These are phyloP conservation scores for Aleiodes alternator DNA, from an alignment of 2,888 invertebrate species.

Conservation along the genomic window DNA sequence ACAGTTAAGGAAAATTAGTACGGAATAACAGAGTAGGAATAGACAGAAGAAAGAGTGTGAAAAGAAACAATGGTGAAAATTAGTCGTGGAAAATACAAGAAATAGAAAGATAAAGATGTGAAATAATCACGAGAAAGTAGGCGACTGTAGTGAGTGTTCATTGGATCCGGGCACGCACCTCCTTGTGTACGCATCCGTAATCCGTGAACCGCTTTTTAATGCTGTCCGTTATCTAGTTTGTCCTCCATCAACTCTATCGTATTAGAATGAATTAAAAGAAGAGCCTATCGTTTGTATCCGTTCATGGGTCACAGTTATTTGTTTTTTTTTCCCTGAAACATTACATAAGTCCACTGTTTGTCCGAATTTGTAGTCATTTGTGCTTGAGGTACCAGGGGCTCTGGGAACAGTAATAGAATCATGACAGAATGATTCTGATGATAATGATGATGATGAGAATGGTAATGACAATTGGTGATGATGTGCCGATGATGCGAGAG, in stretches of 20 bases:
- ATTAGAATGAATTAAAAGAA: conserved; percentile 18
- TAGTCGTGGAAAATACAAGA: neutral
- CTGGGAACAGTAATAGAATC: conserved; percentile 1
- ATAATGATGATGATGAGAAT: neutral
- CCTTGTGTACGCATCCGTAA: conserved; percentile 52
- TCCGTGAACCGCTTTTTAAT: conserved; percentile 50
- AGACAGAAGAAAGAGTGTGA: neutral
- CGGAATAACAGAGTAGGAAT: neutral
- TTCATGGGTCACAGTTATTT: neutral
- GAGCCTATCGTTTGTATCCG: neutral
- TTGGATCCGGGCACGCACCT: conserved; percentile 49
- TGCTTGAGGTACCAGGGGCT: conserved; percentile 33
- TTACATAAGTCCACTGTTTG: neutral
- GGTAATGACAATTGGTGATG: conserved; percentile 22
- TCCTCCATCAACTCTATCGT: conserved; percentile 17
- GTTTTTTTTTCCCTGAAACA: neutral
- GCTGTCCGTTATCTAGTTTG: conserved; percentile 48
- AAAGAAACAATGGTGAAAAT: neutral
- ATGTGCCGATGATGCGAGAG: conserved; percentile 9
- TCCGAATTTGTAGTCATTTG: conserved; percentile 9
- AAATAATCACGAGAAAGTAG: conserved; percentile 49
- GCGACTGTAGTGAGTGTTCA: conserved; percentile 48
- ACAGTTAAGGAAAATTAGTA: neutral
- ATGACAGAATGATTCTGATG: too few relatives aligned
- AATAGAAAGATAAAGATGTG: neutral